These are phyloP conservation scores for Adineta ricciae DNA, from an alignment of 2,888 invertebrate genomes.

Conservation along the genomic window DNA sequence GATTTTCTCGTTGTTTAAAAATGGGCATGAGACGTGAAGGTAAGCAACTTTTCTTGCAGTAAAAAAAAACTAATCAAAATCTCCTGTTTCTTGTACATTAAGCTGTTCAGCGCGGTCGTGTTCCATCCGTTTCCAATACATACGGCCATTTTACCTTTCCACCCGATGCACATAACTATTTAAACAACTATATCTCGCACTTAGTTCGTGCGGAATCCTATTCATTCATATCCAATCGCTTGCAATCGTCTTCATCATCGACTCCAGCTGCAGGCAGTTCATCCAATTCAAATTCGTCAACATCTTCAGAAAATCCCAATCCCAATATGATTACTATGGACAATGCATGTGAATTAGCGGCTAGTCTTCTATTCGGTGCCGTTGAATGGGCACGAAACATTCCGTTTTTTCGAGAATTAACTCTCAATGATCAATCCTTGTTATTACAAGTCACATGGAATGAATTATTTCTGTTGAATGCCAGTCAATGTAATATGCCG, in stretches of 20 bases:
- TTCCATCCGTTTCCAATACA: conserved; percentile 80
- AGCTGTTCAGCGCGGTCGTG: conserved; percentile 94
- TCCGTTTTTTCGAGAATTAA: conserved; percentile 25
- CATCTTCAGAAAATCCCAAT: not conserved
- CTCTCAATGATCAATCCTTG: conserved; percentile 10
- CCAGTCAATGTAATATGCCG: conserved; percentile 57
- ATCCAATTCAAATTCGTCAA: not conserved
- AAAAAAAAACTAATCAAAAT: no score
- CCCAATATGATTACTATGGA: not conserved
- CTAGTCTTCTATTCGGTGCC: conserved; percentile 21
- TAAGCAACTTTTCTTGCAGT: conserved; percentile 54
- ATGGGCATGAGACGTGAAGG: conserved; percentile 99
- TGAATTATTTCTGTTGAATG: conserved; percentile 24
- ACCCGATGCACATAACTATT: conserved; percentile 54
- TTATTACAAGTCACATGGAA: conserved; percentile 26
- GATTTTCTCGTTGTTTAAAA: conserved; percentile 96
- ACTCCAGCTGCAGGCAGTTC: conserved; percentile 64
- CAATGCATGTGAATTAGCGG: conserved; percentile 10
- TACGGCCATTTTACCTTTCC: conserved; percentile 34
- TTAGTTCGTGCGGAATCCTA: conserved; percentile 89
- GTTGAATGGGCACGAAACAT: conserved; percentile 22
- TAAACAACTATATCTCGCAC: conserved; percentile 88
- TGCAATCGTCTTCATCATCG: conserved; percentile 63
- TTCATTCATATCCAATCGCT: conserved; percentile 52
- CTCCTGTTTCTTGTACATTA: conserved; percentile 40